Percentiles rank a stretch among this genome's conserved stretches.
These are phyloP conservation scores for Psococerastis gibbosa DNA, from an alignment of 2,888 invertebrate species.

Conservation along the genomic window DNA sequence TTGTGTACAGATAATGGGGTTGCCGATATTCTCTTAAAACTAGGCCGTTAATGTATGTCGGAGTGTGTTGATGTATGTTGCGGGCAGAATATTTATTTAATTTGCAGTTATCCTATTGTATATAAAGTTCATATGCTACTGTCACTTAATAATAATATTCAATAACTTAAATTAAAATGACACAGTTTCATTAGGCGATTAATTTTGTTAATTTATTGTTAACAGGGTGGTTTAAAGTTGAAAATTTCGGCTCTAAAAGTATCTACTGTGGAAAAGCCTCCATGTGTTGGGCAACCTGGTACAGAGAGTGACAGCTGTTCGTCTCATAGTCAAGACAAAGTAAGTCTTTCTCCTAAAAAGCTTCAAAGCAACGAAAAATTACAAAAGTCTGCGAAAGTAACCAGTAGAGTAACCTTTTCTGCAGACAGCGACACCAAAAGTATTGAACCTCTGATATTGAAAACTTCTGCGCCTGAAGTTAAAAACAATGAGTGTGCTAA, in stretches of 20 bases:
- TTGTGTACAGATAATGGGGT: no score
- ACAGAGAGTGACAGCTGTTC: conserved; percentile 16
- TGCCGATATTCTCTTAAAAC: no score
- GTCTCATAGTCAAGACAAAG: conserved; percentile 22
- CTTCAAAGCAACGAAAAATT: not conserved
- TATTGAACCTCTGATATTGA: not conserved
- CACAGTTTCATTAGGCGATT: not conserved
- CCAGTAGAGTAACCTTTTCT: conserved; percentile 5
- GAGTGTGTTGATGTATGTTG: no score
- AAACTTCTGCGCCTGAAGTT: not conserved
- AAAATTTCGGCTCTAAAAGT: conserved; percentile 30
- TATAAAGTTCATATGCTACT: no score
- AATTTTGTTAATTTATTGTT: conserved; percentile 12
- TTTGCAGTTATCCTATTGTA: no score
- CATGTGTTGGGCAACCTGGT: not conserved
- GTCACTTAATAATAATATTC: no score
- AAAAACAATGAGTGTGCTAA: not conserved
- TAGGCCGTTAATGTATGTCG: no score
- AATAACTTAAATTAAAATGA: conserved; percentile 6
- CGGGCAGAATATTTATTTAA: no score
- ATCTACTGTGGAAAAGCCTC: conserved; percentile 19
- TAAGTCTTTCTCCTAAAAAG: not conserved
- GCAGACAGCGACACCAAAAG: not conserved
- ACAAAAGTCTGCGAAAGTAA: not conserved
- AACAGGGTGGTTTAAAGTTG: conserved; percentile 29